Conservation (phyloP, 23 tunicate genomes). For the Trididemnum nubilum region DNA sequence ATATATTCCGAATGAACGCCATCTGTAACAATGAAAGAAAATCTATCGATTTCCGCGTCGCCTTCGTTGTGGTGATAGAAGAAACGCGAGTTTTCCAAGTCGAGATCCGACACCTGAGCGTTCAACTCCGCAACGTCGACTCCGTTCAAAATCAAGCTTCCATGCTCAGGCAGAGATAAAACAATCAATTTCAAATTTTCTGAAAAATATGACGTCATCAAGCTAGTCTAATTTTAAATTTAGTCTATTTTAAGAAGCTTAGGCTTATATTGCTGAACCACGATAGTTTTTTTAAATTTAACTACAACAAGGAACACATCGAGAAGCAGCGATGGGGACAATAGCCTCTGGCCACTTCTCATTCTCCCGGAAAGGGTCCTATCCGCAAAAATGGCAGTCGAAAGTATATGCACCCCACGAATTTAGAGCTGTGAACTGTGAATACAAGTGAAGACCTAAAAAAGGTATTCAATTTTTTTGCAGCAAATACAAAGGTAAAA, state of each 20-base stretch:
- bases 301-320: too few relatives aligned
- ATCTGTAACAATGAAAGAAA: conserved; percentile 78
- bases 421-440: too few relatives aligned
- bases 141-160: conserved; percentile 35
- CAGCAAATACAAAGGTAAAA: too few relatives aligned
- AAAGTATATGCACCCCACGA: too few relatives aligned
- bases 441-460: too few relatives aligned
- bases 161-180: conserved; percentile 58
- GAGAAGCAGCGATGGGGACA: too few relatives aligned
- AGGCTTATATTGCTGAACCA: neutral
- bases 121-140: neutral
- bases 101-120: conserved; percentile 21
- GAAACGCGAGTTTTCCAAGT: conserved; percentile 48
- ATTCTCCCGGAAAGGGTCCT: too few relatives aligned
- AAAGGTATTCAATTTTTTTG: too few relatives aligned
- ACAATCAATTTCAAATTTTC: conserved; percentile 45
- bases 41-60: conserved; percentile 55
- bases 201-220: conserved; percentile 37
- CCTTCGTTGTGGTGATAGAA: conserved; percentile 74
- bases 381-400: too few relatives aligned
- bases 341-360: too few relatives aligned
- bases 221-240: neutral
- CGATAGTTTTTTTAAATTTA: too few relatives aligned
- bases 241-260: neutral
- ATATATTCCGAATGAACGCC: conserved; percentile 65